Conservation (phyloP, 2,113 vertebrate genomes). For the Ivindomyrus marchei region DNA sequence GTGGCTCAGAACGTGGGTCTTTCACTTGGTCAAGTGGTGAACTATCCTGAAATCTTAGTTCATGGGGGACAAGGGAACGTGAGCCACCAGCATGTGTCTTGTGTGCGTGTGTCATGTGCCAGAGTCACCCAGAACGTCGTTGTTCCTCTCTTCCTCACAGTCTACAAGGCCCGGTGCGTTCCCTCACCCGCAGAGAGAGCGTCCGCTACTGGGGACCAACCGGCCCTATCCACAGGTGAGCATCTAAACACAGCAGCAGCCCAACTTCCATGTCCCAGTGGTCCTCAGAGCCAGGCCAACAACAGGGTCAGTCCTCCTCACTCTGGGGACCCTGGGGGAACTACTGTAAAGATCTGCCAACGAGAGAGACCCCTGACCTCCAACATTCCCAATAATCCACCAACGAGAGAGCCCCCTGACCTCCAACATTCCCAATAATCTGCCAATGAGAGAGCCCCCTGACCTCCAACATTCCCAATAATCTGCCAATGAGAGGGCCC, state of each 20-base stretch:
- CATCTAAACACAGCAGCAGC: background rate
- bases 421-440: too few species aligned
- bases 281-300: background rate
- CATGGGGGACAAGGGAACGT: background rate
- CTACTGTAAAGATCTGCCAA: background rate
- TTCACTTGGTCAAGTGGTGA: background rate
- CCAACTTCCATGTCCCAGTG: background rate
- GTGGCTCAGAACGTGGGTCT: background rate
- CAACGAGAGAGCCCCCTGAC: too few species aligned
- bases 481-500: background rate
- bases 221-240: conserved; percentile 70
- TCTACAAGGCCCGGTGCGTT: conserved; percentile 66
- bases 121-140: background rate
- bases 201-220: conserved; percentile 56
- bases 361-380: background rate
- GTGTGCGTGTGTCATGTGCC: background rate
- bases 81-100: background rate
- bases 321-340: background rate
- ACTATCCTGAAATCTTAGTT: background rate
- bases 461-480: background rate
- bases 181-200: conserved; percentile 64
- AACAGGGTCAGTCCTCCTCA: background rate
- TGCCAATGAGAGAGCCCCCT: background rate
- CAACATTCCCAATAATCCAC: too few species aligned
- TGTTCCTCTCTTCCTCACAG: conserved; percentile 45